These are phyloP conservation scores for Buphagus erythrorhynchus DNA, from an alignment of 2,797 vertebrate species.

Conservation along the genomic window DNA sequence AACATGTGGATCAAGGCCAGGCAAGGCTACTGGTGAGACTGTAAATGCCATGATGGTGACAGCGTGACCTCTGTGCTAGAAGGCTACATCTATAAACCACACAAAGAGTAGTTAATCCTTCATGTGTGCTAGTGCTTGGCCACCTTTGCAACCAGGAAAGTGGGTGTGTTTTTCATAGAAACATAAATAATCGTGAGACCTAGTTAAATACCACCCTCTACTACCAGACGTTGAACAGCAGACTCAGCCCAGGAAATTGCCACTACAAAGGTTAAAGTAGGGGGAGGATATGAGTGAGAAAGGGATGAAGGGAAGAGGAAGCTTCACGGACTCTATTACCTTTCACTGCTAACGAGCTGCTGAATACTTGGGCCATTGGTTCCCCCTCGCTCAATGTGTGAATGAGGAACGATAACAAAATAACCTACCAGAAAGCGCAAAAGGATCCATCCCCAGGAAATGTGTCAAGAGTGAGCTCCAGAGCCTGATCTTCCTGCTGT, in stretches of 20 bases:
- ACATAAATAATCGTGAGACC: not conserved
- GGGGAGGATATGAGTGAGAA: not conserved
- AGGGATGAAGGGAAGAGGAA: slow-evolving; percentile 21
- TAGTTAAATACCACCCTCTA: not conserved
- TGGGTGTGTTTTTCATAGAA: not conserved
- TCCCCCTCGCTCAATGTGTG: not conserved
- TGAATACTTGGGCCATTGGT: not conserved
- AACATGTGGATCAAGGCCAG: not conserved
- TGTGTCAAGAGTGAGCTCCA: not conserved
- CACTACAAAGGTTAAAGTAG: not conserved
- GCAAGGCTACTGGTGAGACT: not conserved
- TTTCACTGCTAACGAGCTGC: slow-evolving; percentile 20
- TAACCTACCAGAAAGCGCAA: not conserved
- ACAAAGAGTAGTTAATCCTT: not conserved
- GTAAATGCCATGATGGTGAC: not conserved
- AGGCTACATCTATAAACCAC: not conserved
- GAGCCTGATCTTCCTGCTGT: not conserved
- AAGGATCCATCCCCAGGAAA: not conserved
- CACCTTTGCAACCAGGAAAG: not conserved
- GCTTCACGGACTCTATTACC: not conserved
- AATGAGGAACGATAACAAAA: not conserved
- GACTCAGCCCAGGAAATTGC: not conserved
- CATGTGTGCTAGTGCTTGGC: not conserved
- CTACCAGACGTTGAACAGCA: not conserved
- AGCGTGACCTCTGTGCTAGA: not conserved